These are phyloP conservation scores for Chrysochloris asiatica DNA, from an alignment of 2,113 vertebrate genomes.

Conservation along the genomic window DNA sequence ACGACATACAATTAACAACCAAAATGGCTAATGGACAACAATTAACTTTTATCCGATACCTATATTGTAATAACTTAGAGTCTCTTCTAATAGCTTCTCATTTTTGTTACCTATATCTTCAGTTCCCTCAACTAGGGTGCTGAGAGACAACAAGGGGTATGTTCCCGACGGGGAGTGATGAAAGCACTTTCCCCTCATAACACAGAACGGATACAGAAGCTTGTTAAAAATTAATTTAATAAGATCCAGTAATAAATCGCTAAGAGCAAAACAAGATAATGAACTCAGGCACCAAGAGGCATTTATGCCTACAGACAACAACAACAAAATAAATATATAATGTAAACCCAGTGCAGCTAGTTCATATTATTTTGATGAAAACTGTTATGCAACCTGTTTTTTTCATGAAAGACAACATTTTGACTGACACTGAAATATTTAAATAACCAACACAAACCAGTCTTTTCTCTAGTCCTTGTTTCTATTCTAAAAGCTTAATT, in stretches of 20 bases:
- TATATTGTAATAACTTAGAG: background rate
- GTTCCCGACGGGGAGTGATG: background rate
- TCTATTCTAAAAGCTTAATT: too few relatives aligned
- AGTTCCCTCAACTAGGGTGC: background rate
- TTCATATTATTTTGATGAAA: background rate
- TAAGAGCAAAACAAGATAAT: background rate
- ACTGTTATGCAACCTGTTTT: background rate
- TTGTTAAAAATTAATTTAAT: background rate
- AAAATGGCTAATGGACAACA: background rate
- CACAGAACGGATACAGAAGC: background rate
- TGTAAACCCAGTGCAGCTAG: background rate
- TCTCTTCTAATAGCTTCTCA: background rate
- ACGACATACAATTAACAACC: background rate
- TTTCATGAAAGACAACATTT: background rate
- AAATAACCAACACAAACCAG: rapidly evolving
- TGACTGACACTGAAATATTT: rapidly evolving
- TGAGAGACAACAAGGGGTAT: background rate
- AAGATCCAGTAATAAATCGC: too few relatives aligned
- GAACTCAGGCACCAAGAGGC: background rate
- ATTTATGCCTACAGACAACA: background rate
- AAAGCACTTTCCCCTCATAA: background rate
- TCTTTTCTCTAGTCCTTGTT: background rate
- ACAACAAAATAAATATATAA: background rate
- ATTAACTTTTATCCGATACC: background rate
- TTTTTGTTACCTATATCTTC: background rate